Conservation (phyloP, 2,888 invertebrate genomes). For the Drosophila trichaetosa region DNA sequence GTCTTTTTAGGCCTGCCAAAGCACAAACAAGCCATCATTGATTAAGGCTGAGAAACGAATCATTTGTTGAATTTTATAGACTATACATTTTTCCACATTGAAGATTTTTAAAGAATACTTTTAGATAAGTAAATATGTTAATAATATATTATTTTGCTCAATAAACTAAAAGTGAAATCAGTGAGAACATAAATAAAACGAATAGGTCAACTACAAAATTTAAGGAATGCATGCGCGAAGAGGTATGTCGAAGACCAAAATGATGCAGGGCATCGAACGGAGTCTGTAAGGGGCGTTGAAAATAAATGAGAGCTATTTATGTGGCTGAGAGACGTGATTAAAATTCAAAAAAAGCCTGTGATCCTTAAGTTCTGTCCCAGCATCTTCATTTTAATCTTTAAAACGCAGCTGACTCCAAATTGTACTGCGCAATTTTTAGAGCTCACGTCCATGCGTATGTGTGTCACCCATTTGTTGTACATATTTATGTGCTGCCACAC, state of each 20-base stretch:
- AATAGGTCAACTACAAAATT: neutral
- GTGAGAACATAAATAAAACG: neutral
- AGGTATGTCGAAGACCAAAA: neutral
- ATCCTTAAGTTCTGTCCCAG: neutral
- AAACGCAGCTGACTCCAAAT: slow-evolving; percentile 21
- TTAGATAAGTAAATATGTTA: neutral
- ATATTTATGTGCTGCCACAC: neutral
- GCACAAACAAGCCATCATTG: neutral
- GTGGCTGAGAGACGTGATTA: neutral
- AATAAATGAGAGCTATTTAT: neutral
- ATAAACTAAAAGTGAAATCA: neutral
- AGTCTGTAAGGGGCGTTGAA: too few relatives aligned
- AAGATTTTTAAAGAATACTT: neutral
- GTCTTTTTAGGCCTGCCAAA: neutral
- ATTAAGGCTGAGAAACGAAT: neutral
- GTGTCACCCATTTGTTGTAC: neutral
- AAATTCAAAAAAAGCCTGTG: neutral
- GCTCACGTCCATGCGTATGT: slow-evolving; percentile 38
- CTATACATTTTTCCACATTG: neutral
- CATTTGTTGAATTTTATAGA: neutral
- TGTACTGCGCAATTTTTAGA: slow-evolving; percentile 46
- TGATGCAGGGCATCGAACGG: too few relatives aligned
- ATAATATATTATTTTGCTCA: neutral
- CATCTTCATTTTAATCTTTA: neutral
- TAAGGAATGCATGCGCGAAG: neutral